phyloP scores from a whole-genome alignment of 2,888 invertebrate genomes.

The Harmothoe impar region DNA sequence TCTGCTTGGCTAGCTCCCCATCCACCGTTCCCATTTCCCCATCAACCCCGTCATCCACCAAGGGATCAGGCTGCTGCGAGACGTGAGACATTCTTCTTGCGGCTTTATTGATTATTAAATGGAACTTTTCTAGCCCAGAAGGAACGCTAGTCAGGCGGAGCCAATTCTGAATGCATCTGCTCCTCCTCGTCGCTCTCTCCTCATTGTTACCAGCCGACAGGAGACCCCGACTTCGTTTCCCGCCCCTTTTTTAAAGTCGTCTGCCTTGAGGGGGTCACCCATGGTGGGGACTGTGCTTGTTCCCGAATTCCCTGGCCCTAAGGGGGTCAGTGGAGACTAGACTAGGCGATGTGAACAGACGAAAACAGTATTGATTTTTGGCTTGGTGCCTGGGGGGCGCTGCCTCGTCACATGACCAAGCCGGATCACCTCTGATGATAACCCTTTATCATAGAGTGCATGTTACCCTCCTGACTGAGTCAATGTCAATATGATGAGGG shows the following conservation, averaged over 20 bases:
- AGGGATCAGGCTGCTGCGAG: not conserved
- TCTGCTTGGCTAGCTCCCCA: not conserved
- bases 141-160: not conserved
- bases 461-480: not conserved
- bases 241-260: not conserved
- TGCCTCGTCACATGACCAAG: not conserved
- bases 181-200: not conserved
- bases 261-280: not conserved
- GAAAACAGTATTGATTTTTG: constrained; percentile 29
- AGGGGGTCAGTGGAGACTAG: constrained; percentile 33
- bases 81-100: not conserved
- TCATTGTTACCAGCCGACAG: not conserved
- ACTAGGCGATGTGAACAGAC: constrained; percentile 7
- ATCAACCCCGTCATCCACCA: constrained; percentile 9
- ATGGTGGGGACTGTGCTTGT: not conserved
- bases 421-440: not conserved
- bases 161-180: not conserved
- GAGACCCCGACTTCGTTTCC: constrained; percentile 23
- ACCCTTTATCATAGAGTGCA: constrained; percentile 40
- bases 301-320: constrained; percentile 17
- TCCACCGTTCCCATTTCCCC: constrained; percentile 15
- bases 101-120: constrained; percentile 45
- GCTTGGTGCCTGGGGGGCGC: not conserved
- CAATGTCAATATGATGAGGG: constrained; percentile 36
- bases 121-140: constrained; percentile 37